Conservation (phyloP, 1,140 invertebrate species). For the Myzus persicae region DNA sequence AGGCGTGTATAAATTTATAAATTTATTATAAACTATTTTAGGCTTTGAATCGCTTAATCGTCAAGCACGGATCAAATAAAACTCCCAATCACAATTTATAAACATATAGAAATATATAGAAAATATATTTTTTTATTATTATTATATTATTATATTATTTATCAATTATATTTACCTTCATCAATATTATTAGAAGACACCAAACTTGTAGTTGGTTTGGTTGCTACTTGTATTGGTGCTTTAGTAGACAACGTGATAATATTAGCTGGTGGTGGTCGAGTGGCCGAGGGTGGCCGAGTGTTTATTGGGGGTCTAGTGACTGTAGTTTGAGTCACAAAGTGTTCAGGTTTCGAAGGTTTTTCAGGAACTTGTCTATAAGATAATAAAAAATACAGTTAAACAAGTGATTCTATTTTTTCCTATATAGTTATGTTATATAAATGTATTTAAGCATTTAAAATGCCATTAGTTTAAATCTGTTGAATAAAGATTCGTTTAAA, state of each 20-base stretch:
- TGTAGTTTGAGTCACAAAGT: not conserved
- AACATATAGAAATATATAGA: too few relatives aligned
- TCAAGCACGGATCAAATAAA: too few relatives aligned
- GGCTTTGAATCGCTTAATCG: not conserved
- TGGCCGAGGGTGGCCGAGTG: not conserved
- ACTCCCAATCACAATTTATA: too few relatives aligned
- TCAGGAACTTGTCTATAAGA: not conserved
- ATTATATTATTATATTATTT: not conserved
- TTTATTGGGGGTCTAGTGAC: slow-evolving; percentile 19
- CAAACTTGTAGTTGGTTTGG: slow-evolving; percentile 11
- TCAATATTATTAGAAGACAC: not conserved
- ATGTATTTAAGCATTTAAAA: not conserved
- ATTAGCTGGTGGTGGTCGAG: slow-evolving; percentile 24
- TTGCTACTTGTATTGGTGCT: slow-evolving; percentile 31
- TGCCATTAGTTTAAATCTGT: not conserved
- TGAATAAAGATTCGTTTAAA: not conserved
- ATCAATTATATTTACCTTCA: not conserved
- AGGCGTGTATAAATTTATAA: too few relatives aligned
- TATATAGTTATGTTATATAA: not conserved
- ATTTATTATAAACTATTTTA: not conserved
- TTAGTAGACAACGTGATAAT: slow-evolving; percentile 40
- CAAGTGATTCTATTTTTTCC: not conserved
- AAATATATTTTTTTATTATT: not conserved
- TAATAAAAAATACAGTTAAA: not conserved
- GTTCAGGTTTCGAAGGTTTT: slow-evolving; percentile 25